These are phyloP conservation scores for Scylla paramamosain DNA, from an alignment of 1,140 invertebrate species.

Conservation along the genomic window DNA sequence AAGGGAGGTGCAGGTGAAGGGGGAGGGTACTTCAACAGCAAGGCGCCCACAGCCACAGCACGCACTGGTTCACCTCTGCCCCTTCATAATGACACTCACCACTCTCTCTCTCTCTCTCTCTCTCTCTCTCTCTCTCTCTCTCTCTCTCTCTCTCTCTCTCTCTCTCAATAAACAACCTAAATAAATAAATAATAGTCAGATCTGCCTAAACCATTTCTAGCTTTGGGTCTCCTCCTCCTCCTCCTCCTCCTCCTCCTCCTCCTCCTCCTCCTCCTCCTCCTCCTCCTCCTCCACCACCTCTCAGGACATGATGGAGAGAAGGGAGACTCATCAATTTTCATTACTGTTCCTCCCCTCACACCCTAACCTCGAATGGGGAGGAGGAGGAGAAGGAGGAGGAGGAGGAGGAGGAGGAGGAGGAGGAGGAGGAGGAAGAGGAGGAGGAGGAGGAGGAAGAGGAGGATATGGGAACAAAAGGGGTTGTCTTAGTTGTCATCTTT, in stretches of 20 bases:
- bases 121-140: not conserved
- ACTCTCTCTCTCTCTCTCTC: not conserved
- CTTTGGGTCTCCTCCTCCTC: not conserved
- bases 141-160: conserved; percentile 9
- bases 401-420: not conserved
- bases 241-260: no score
- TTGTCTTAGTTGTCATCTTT: not conserved
- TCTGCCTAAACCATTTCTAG: not conserved
- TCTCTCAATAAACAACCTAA: not conserved
- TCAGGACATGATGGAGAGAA: conserved; percentile 21
- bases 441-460: not conserved
- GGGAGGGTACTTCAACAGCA: no score
- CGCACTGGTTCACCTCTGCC: no score
- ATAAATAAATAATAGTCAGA: no score
- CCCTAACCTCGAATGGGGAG: not conserved
- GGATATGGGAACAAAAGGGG: not conserved
- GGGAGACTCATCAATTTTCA: conserved; percentile 34
- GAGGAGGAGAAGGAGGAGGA: not conserved
- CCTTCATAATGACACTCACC: no score
- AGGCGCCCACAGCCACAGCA: no score
- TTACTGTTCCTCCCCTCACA: conserved; percentile 10
- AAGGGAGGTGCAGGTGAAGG: no score
- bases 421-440: not conserved
- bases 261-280: no score
- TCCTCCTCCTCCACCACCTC: not conserved